Conservation (phyloP, 2,888 invertebrate species). For the Acrobasis suavella region DNA sequence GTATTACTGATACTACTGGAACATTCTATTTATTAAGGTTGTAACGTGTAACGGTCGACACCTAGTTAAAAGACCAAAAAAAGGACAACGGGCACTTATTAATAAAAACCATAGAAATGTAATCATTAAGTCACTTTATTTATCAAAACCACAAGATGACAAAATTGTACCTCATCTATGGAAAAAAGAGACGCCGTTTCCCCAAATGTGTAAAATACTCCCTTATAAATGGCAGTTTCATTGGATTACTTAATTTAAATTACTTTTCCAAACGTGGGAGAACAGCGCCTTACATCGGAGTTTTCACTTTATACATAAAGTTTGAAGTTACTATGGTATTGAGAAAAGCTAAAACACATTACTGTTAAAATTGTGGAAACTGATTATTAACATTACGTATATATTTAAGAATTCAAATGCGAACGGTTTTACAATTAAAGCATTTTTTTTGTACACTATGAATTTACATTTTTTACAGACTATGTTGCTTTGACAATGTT, state of each 20-base stretch:
- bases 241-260: not conserved
- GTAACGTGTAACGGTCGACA: no score
- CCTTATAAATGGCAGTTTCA: not conserved
- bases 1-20: no score
- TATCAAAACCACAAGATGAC: slow-evolving; percentile 76
- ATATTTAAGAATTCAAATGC: slow-evolving; percentile 26
- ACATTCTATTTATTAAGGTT: no score
- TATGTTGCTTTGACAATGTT: slow-evolving; percentile 6
- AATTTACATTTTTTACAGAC: slow-evolving; percentile 30
- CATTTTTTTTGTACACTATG: slow-evolving; percentile 29
- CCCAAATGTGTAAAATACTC: not conserved
- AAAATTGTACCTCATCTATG: slow-evolving; percentile 78
- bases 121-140: slow-evolving; percentile 78
- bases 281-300: not conserved
- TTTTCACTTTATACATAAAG: not conserved
- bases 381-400: slow-evolving; percentile 1
- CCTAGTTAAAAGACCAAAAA: not conserved
- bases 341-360: not conserved
- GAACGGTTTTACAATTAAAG: slow-evolving; percentile 26
- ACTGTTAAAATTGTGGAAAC: slow-evolving; percentile 1
- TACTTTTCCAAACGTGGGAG: not conserved
- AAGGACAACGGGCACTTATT: not conserved
- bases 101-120: slow-evolving; percentile 36
- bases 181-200: slow-evolving; percentile 34
- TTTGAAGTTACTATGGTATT: not conserved